phyloP scores from a whole-genome alignment of 2,113 vertebrate genomes.

The Sinocyclocheilus rhinocerous region DNA sequence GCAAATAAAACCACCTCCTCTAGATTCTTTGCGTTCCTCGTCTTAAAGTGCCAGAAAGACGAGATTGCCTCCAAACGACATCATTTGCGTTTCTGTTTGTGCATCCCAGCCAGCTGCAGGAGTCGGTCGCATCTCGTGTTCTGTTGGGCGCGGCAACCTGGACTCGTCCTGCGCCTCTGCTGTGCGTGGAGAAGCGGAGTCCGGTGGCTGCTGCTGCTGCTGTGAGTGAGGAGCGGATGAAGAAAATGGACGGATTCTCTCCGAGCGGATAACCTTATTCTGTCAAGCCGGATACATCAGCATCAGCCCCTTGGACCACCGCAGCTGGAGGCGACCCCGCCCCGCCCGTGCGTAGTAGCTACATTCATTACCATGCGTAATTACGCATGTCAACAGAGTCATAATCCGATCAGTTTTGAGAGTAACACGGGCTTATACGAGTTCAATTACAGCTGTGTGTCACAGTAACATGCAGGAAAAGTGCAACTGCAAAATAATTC shows the following conservation, averaged over 20 bases:
- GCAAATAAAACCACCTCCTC: not conserved
- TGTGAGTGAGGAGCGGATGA: not conserved
- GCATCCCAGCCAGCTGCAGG: slow-evolving; percentile 22
- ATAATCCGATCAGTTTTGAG: slow-evolving; percentile 17
- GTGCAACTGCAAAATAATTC: not conserved
- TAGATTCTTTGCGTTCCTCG: not conserved
- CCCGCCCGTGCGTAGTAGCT: slow-evolving; percentile 64
- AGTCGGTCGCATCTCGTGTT: slow-evolving; percentile 40
- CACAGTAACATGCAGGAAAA: not conserved
- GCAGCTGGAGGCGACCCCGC: slow-evolving; percentile 69
- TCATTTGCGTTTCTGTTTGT: slow-evolving; percentile 7
- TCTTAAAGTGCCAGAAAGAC: not conserved
- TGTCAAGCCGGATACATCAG: slow-evolving; percentile 84
- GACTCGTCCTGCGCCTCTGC: slow-evolving; percentile 24
- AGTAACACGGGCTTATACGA: not conserved
- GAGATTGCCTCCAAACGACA: not conserved
- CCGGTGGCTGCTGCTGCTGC: not conserved
- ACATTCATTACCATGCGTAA: slow-evolving; percentile 34
- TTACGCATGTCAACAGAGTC: slow-evolving; percentile 29
- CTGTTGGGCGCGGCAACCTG: slow-evolving; percentile 49
- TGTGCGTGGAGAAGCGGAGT: slow-evolving; percentile 18
- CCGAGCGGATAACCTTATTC: slow-evolving; percentile 79
- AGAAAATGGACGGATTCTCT: slow-evolving; percentile 65
- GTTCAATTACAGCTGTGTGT: slow-evolving; percentile 4
- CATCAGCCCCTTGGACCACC: slow-evolving; percentile 59